Conservation (phyloP, 2,888 invertebrate genomes). For the Lagria hirta region DNA sequence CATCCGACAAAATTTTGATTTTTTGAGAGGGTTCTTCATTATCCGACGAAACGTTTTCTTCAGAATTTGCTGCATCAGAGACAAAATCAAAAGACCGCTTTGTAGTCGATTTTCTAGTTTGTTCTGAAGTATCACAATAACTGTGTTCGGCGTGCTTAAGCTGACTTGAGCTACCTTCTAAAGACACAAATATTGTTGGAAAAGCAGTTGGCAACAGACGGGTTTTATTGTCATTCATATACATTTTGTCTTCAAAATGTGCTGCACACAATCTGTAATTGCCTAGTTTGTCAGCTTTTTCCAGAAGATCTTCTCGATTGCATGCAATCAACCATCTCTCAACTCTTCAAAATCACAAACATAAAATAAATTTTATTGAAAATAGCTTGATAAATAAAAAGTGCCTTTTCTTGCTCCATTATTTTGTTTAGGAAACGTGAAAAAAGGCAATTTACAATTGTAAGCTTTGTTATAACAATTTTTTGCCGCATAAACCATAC, state of each 20-base stretch:
- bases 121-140: not conserved
- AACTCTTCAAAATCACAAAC: too few relatives aligned
- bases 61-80: not conserved
- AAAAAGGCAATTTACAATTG: too few relatives aligned
- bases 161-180: constrained; percentile 11
- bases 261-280: constrained; percentile 4
- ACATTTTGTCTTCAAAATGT: constrained; percentile 15
- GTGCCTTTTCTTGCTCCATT: not conserved
- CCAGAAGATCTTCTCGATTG: not conserved
- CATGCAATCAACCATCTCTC: not conserved
- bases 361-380: too few relatives aligned
- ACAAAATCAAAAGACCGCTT: not conserved
- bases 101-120: not conserved
- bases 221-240: constrained; percentile 7
- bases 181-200: constrained; percentile 13
- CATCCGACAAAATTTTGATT: constrained; percentile 9
- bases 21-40: constrained; percentile 1
- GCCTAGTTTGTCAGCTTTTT: not conserved
- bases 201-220: constrained; percentile 8
- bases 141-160: not conserved
- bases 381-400: too few relatives aligned
- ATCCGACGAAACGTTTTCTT: not conserved
- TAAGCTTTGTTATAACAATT: not conserved
- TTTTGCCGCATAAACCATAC: not conserved
- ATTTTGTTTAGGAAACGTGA: not conserved